Evolutionary conservation across 2,797 vertebrate species (phyloP).

Genomic region (Salmo trutta): DNA sequence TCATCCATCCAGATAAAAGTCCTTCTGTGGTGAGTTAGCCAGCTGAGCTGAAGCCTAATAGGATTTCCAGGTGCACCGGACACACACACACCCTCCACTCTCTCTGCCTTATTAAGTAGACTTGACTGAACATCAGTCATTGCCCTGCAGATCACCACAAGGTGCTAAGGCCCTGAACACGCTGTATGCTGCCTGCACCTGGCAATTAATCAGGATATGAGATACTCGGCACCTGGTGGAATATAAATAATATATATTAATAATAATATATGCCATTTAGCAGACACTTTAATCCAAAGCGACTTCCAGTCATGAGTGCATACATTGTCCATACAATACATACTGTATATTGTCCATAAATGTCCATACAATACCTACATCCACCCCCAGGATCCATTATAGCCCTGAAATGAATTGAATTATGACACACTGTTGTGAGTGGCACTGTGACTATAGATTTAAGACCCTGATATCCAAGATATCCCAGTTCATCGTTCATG

Average conservation of each 20-base stretch:
- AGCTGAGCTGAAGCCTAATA: constrained; percentile 2
- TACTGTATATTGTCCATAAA: not conserved
- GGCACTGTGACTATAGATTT: constrained; percentile 4
- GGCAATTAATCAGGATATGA: constrained; percentile 11
- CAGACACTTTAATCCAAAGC: too few species aligned
- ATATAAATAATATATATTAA: not conserved
- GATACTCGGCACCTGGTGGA: constrained; percentile 36
- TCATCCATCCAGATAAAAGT: constrained; percentile 33
- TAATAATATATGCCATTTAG: not conserved
- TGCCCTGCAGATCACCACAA: not conserved
- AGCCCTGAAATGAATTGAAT: constrained; percentile 13
- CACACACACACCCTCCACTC: constrained; percentile 1
- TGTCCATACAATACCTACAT: not conserved
- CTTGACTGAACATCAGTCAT: not conserved
- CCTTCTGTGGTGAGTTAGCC: constrained; percentile 21
- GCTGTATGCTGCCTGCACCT: not conserved
- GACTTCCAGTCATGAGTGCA: too few species aligned
- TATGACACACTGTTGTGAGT: not conserved
- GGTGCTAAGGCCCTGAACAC: constrained; percentile 2
- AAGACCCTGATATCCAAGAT: not conserved
- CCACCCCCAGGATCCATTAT: constrained; percentile 5
- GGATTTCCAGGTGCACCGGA: not conserved
- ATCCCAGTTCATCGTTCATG: not conserved
- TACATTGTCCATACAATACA: too few species aligned
- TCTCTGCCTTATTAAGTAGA: not conserved